These are phyloP conservation scores for Acanthaster planci DNA, from an alignment of 35 echinoderm and acorn worm species.

Conservation along the genomic window DNA sequence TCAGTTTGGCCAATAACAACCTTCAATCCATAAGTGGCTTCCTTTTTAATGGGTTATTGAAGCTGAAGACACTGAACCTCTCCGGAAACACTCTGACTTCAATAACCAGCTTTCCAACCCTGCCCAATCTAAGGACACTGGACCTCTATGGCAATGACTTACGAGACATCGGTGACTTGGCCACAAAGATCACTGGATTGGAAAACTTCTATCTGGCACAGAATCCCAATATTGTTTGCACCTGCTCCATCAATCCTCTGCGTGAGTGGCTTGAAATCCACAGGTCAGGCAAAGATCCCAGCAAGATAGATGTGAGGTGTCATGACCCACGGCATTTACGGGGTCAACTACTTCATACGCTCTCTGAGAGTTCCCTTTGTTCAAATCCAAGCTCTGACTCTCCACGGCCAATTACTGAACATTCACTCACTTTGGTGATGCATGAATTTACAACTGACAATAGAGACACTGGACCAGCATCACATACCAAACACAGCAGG, in stretches of 20 bases:
- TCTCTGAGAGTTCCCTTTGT: background rate
- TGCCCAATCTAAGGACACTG: slow-evolving; percentile 21
- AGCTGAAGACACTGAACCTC: background rate
- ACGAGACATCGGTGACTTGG: background rate
- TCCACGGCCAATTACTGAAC: background rate
- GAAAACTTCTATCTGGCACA: background rate
- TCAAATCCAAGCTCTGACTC: background rate
- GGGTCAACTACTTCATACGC: background rate
- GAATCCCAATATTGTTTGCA: background rate
- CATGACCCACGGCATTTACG: background rate
- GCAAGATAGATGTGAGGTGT: background rate
- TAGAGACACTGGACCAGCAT: no score
- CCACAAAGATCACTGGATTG: background rate
- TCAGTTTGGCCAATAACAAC: slow-evolving; percentile 50
- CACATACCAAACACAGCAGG: no score
- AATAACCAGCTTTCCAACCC: background rate
- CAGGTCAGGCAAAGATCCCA: background rate
- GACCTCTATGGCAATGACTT: slow-evolving; percentile 41
- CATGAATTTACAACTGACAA: no score
- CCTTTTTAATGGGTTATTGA: slow-evolving; percentile 1
- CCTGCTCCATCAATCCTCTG: background rate
- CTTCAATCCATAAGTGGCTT: background rate
- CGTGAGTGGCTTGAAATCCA: slow-evolving; percentile 12
- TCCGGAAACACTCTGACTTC: background rate
- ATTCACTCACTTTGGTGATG: background rate